Conservation (phyloP, 1,140 invertebrate species). For the Aphelenchoides fujianensis region DNA sequence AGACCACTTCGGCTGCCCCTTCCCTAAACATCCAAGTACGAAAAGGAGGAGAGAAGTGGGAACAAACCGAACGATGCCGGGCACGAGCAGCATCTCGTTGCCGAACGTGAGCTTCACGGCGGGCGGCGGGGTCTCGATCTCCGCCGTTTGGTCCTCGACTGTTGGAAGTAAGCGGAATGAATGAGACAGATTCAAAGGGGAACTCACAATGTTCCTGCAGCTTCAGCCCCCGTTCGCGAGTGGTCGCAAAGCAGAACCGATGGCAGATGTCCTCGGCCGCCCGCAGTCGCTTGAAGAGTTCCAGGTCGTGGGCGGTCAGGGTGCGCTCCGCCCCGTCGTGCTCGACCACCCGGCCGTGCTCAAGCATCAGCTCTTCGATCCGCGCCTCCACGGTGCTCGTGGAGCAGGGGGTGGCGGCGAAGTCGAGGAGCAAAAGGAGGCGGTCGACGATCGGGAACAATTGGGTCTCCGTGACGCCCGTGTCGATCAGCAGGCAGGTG, state of each 20-base stretch:
- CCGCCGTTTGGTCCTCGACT: background rate
- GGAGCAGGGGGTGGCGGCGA: background rate
- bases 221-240: slow-evolving; percentile 4
- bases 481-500: background rate
- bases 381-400: background rate
- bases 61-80: slow-evolving; percentile 13
- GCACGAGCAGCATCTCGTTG: background rate
- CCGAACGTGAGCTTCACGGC: slow-evolving; percentile 13
- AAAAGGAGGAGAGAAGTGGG: too few relatives aligned
- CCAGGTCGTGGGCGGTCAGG: background rate
- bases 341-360: background rate
- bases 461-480: slow-evolving; percentile 1
- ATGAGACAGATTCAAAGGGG: background rate
- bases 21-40: slow-evolving; percentile 13
- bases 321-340: background rate
- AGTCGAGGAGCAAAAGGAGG: background rate
- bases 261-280: slow-evolving; percentile 14
- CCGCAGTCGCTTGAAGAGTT: background rate
- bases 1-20: background rate
- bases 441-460: slow-evolving; percentile 2
- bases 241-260: slow-evolving; percentile 21
- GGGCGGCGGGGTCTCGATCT: slow-evolving; percentile 8
- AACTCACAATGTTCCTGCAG: slow-evolving; percentile 6
- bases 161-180: background rate
- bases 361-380: slow-evolving; percentile 9